These are phyloP conservation scores for Willowsia nigromaculata DNA, from an alignment of 2,888 invertebrate genomes.

Conservation along the genomic window DNA sequence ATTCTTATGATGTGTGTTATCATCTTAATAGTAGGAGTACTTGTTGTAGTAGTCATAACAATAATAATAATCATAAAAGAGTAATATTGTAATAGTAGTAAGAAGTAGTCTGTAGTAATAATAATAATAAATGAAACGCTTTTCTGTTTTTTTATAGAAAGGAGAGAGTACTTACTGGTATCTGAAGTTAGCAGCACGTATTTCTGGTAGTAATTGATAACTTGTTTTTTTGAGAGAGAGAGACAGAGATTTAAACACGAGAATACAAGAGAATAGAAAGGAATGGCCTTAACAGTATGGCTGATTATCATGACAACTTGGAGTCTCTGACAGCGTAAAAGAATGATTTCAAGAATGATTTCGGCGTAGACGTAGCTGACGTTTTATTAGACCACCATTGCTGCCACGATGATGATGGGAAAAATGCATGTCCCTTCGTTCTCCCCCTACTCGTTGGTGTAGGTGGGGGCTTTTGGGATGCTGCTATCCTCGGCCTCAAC, in stretches of 20 bases:
- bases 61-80: background rate
- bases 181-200: constrained; percentile 46
- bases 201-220: background rate
- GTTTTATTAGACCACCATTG: background rate
- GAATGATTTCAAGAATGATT: background rate
- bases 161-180: constrained; percentile 49
- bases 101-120: background rate
- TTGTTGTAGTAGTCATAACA: background rate
- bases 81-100: background rate
- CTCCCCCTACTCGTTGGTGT: background rate
- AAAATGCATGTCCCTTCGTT: background rate
- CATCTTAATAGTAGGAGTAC: background rate
- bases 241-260: constrained; percentile 44
- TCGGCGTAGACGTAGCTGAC: background rate
- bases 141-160: background rate
- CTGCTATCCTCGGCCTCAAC: constrained; percentile 11
- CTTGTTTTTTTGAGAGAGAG: background rate
- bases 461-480: background rate
- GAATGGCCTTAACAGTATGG: constrained; percentile 57
- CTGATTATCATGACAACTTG: constrained; percentile 67
- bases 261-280: constrained; percentile 62
- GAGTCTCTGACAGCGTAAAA: background rate
- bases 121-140: background rate
- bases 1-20: background rate
- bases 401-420: background rate